These are phyloP conservation scores for Notoglanidium macrostoma DNA, from an alignment of 2,797 vertebrate genomes.

Conservation along the genomic window DNA sequence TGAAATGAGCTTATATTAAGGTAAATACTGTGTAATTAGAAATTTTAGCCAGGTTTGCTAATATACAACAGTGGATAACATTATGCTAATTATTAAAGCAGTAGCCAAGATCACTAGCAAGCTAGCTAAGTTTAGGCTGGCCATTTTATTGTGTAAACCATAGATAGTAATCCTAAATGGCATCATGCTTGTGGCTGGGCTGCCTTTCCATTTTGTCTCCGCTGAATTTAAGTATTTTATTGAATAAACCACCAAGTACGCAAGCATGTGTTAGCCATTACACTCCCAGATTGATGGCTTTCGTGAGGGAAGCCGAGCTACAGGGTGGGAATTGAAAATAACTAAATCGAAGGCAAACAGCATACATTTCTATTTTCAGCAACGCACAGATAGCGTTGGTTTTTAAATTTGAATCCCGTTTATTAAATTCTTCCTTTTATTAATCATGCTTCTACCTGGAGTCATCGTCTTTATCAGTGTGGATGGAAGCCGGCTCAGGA, in stretches of 20 bases:
- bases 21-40: background rate
- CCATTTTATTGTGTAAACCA: background rate
- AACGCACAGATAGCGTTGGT: background rate
- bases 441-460: constrained; percentile 68
- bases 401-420: background rate
- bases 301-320: background rate
- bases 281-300: background rate
- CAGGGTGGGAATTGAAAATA: background rate
- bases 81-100: background rate
- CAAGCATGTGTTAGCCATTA: background rate
- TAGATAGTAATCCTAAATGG: background rate
- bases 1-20: background rate
- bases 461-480: constrained; percentile 71
- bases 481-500: constrained; percentile 63
- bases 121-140: background rate
- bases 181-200: background rate
- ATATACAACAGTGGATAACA: background rate
- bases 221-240: background rate
- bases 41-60: background rate
- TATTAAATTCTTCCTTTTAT: background rate
- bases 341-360: background rate
- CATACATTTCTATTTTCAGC: background rate
- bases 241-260: background rate
- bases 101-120: background rate
- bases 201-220: background rate